A percentile compares a stretch with the other conserved stretches of the same genome.
Evolutionary conservation across 2,113 vertebrate species (phyloP).

Genomic region (Cinclus mexicanus): DNA sequence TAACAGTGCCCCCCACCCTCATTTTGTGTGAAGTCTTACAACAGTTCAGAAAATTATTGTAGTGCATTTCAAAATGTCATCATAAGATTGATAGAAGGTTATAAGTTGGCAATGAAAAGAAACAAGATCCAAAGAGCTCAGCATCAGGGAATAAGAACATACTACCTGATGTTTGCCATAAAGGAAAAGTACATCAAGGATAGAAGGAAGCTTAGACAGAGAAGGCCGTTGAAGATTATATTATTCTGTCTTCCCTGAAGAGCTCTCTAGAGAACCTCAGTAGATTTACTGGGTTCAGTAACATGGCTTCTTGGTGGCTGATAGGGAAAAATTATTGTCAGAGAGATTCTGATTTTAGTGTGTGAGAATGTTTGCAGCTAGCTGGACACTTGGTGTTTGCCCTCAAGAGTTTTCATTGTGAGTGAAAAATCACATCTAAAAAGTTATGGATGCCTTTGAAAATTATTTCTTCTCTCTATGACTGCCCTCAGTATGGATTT

Average conservation of each 20-base stretch:
- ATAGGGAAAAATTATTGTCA: background rate
- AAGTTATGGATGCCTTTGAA: background rate
- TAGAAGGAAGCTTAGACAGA: background rate
- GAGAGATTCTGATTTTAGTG: background rate
- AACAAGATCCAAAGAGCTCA: conserved; percentile 4
- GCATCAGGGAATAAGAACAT: background rate
- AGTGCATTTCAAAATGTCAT: background rate
- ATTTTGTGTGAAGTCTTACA: background rate
- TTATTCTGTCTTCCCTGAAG: conserved; percentile 11
- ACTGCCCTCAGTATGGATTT: background rate
- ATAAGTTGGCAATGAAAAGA: conserved; percentile 11
- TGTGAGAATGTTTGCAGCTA: background rate
- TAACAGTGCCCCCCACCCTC: accelerated
- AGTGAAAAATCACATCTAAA: background rate
- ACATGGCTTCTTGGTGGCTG: background rate
- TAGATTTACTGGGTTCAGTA: conserved; percentile 24
- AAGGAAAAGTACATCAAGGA: conserved; percentile 4
- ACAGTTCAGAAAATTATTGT: conserved; percentile 6
- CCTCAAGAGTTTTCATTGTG: background rate
- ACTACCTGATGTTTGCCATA: background rate
- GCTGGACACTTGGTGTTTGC: background rate
- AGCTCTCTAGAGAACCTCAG: background rate
- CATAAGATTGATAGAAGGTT: background rate
- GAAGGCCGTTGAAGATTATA: background rate
- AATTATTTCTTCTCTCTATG: background rate